phyloP scores from a whole-genome alignment of 2,888 invertebrate species.

The Bembecia ichneumoniformis region DNA sequence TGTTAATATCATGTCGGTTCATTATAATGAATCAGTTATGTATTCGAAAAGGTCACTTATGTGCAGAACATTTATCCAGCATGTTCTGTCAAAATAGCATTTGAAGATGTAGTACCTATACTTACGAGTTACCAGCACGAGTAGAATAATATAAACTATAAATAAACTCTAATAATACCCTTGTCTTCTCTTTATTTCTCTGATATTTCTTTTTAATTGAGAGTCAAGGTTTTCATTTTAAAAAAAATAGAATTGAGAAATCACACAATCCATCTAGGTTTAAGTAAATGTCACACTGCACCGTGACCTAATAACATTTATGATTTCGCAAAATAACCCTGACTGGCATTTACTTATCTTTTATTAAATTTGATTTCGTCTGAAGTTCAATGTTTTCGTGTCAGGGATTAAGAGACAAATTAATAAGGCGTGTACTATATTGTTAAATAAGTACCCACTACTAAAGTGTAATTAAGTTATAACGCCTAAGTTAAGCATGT shows the following conservation, averaged over 20 bases:
- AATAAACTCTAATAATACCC: too few species aligned
- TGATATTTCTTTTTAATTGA: not conserved
- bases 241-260: constrained; percentile 16
- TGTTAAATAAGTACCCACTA: not conserved
- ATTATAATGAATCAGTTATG: too few species aligned
- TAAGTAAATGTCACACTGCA: constrained; percentile 15
- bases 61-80: too few species aligned
- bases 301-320: constrained; percentile 40
- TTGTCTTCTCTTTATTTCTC: too few species aligned
- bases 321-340: constrained; percentile 38
- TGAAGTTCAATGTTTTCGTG: constrained; percentile 45
- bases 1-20: too few species aligned
- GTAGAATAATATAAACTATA: too few species aligned
- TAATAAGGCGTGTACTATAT: not conserved
- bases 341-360: constrained; percentile 11
- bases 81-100: too few species aligned
- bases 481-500: too few species aligned
- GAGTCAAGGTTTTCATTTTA: not conserved
- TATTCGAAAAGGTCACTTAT: too few species aligned
- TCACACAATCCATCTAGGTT: constrained; percentile 23
- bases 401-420: constrained; percentile 12
- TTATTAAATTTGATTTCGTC: constrained; percentile 4
- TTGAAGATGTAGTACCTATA: too few species aligned
- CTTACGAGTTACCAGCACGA: too few species aligned
- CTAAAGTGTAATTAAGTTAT: too few species aligned